Base-by-base conservation (phyloP, 64 coral and sea anemone genomes). In the Stichodactyla mertensii region DNA sequence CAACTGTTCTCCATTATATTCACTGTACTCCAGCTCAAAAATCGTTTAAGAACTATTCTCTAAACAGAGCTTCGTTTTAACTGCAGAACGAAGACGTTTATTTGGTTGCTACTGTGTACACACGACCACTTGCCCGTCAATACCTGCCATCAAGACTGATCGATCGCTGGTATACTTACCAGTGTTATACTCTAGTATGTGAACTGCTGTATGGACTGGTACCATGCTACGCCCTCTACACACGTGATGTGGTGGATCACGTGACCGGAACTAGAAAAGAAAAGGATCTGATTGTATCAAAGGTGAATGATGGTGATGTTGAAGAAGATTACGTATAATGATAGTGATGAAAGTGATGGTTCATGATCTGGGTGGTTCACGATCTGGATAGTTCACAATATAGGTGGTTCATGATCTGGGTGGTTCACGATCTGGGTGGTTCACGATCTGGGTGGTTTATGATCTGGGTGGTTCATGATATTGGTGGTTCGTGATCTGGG, bases 191-290 rank as follows among this genome's bases (percentile, higher is more conserved):
- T 79, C 91, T 92, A 16, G 66, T 89, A 28, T 99, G 97, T 88
- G 97, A 99, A 80, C 91, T 95, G 64, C 86, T 99, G 20, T 93
- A 88, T 88, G 97, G 97, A 23, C 86, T 69, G 4, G 93, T 94
- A 61, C 77, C 93, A 0, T 99, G 97, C 60, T 95, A 95, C 77
- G 90, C 88, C 15, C 70, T 87, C 6, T 91, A 95, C 82, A 92
- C 93, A 10, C 69, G 81, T 74, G 85, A 92, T 83, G 93, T 98
- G 26, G 96, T 92, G 54, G 92, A 95, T 87, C 80, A 92, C 79
- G 87, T 84, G 16, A 86, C 84, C 52, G 91, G 84, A 79, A 56
- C 22, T 54, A 98, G 89, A 20, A 92, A 92, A 9, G 89, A 98
- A 52, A 87, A 90, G 12, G 93, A 98, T 74, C 88, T 98, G 19